phyloP scores from a whole-genome alignment of 2,888 invertebrate species.

The Gryllus longicercus region DNA sequence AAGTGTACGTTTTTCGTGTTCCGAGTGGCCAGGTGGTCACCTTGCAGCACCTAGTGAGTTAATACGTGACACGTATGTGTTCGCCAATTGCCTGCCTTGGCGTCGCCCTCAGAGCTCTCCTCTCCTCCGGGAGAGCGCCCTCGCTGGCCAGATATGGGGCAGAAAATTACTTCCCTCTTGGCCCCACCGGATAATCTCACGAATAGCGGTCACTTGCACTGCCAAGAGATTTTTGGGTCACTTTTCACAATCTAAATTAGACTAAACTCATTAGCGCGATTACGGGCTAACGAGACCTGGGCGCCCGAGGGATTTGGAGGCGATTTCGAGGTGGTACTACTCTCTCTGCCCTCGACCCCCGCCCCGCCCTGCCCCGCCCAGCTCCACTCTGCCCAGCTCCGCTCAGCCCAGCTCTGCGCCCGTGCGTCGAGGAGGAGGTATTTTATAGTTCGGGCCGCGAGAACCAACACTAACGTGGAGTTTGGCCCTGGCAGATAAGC shows the following conservation, averaged over 20 bases:
- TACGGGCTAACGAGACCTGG: not conserved
- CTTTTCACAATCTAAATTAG: conserved; percentile 7
- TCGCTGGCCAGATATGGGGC: not conserved
- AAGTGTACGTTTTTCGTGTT: too few species aligned
- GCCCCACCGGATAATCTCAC: not conserved
- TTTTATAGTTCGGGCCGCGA: not conserved
- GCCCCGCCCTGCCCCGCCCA: too few species aligned
- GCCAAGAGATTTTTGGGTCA: not conserved
- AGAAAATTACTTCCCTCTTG: conserved; percentile 6
- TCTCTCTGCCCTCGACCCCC: too few species aligned
- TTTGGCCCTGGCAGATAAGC: not conserved
- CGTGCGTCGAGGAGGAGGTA: not conserved
- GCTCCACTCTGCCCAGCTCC: too few species aligned
- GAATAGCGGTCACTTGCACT: conserved; percentile 11
- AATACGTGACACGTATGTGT: too few species aligned
- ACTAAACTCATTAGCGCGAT: conserved; percentile 7
- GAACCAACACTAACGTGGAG: not conserved
- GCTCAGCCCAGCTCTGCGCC: too few species aligned
- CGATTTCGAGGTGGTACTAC: not conserved
- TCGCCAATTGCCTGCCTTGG: too few species aligned
- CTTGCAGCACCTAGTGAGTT: too few species aligned
- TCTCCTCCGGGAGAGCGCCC: too few species aligned
- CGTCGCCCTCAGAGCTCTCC: too few species aligned
- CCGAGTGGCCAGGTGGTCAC: too few species aligned
- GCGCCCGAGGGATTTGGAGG: conserved; percentile 6